These are phyloP conservation scores for Drosophila putrida DNA, from an alignment of 2,888 invertebrate genomes.

Conservation along the genomic window DNA sequence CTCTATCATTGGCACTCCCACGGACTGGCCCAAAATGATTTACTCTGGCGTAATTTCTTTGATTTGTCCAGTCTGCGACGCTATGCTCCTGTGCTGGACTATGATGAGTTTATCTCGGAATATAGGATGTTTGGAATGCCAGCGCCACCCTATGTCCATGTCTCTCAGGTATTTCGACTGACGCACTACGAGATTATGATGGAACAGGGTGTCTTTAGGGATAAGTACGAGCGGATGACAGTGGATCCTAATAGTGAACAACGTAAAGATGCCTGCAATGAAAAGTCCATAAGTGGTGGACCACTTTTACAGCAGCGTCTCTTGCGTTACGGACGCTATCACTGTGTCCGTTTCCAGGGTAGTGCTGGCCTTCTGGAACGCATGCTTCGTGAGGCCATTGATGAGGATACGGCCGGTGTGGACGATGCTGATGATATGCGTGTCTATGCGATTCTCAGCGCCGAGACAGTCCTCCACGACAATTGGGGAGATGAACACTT, in stretches of 20 bases:
- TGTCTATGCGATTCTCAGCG: constrained; percentile 86
- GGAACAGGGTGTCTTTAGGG: constrained; percentile 91
- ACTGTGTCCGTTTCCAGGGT: constrained; percentile 94
- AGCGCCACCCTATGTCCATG: constrained; percentile 83
- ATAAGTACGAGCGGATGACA: constrained; percentile 90
- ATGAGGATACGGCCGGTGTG: constrained; percentile 48
- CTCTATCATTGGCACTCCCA: constrained; percentile 95
- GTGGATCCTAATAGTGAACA: constrained; percentile 83
- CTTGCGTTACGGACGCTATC: constrained; percentile 87
- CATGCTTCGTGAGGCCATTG: constrained; percentile 86
- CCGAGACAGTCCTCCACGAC: constrained; percentile 95
- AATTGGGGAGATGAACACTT: constrained; percentile 93
- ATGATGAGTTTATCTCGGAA: constrained; percentile 91
- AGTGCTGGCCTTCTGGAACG: constrained; percentile 88
- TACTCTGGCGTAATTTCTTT: constrained; percentile 95
- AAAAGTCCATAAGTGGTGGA: constrained; percentile 68
- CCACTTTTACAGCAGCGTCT: constrained; percentile 93
- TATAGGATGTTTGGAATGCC: constrained; percentile 74
- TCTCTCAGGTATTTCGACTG: constrained; percentile 93
- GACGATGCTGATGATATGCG: constrained; percentile 70
- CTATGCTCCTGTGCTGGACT: constrained; percentile 93
- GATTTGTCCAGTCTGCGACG: constrained; percentile 91
- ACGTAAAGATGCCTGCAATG: constrained; percentile 52
- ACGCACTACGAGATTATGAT: constrained; percentile 95
- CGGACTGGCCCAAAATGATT: constrained; percentile 87